Percentiles rank a stretch among this genome's conserved stretches.
phyloP scores from a whole-genome alignment of 1,140 invertebrate genomes.

The Homalodisca vitripennis region DNA sequence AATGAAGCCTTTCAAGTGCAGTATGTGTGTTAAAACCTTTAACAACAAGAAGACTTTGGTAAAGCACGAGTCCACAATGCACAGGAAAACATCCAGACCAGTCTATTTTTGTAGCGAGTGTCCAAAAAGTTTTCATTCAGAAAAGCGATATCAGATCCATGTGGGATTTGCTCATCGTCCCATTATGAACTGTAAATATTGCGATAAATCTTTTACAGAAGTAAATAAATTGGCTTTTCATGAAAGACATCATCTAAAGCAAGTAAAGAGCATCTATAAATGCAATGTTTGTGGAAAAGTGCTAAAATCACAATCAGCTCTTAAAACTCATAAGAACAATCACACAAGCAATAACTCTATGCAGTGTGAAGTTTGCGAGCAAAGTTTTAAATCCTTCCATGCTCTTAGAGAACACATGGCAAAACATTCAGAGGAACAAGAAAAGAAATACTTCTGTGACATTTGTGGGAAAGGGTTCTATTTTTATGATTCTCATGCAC shows the following conservation, averaged over 20 bases:
- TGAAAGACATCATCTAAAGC: conserved; percentile 7
- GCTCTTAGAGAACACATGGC: background rate
- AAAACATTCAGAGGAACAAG: background rate
- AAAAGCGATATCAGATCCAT: conserved; percentile 10
- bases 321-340: conserved; percentile 2
- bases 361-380: background rate
- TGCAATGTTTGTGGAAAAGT: conserved; percentile 21
- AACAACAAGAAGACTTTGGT: background rate
- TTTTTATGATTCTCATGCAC: conserved; percentile 13
- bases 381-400: background rate
- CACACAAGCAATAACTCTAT: background rate
- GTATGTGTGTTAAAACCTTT: conserved; percentile 1
- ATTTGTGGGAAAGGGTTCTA: conserved; percentile 21
- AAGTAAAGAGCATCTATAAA: background rate
- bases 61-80: background rate
- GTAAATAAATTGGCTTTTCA: background rate
- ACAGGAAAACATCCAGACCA: background rate
- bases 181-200: conserved; percentile 7
- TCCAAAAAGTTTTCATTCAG: conserved; percentile 1
- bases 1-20: background rate
- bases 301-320: background rate
- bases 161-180: background rate
- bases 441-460: conserved; percentile 18
- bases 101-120: no score
- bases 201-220: background rate